phyloP scores from a whole-genome alignment of 2,888 invertebrate species.

The Nomada goodeniana region DNA sequence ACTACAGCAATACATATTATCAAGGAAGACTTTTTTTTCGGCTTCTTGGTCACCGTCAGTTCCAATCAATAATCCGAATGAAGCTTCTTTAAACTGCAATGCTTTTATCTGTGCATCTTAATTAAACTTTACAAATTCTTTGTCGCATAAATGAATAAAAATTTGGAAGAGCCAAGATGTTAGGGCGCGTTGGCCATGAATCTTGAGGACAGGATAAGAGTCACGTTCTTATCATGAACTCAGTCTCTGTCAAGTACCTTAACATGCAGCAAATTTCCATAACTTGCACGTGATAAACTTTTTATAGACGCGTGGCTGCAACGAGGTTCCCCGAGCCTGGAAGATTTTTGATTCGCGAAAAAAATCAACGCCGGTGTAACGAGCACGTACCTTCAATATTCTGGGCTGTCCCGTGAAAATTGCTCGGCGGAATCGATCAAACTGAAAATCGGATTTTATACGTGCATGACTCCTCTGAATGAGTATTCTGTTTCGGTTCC shows the following conservation, averaged over 20 bases:
- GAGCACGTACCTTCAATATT: neutral
- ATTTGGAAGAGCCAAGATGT: neutral
- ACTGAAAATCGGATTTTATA: constrained; percentile 1
- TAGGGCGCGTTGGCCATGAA: neutral
- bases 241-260: neutral
- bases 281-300: constrained; percentile 20
- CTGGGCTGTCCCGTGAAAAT: neutral
- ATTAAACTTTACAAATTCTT: neutral
- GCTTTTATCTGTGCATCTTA: neutral
- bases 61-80: neutral
- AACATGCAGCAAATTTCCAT: constrained; percentile 14
- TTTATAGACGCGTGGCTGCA: neutral
- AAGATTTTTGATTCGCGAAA: neutral
- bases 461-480: neutral
- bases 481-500: neutral
- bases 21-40: neutral
- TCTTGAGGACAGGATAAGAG: neutral
- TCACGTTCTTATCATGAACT: constrained; percentile 18
- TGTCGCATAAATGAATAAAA: neutral
- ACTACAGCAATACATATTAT: neutral
- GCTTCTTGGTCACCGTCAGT: too few species aligned
- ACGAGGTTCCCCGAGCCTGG: neutral
- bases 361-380: neutral
- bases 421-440: constrained; percentile 1
- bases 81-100: neutral